Conservation (phyloP, 2,888 invertebrate species). For the Rhodophaea formosa region DNA sequence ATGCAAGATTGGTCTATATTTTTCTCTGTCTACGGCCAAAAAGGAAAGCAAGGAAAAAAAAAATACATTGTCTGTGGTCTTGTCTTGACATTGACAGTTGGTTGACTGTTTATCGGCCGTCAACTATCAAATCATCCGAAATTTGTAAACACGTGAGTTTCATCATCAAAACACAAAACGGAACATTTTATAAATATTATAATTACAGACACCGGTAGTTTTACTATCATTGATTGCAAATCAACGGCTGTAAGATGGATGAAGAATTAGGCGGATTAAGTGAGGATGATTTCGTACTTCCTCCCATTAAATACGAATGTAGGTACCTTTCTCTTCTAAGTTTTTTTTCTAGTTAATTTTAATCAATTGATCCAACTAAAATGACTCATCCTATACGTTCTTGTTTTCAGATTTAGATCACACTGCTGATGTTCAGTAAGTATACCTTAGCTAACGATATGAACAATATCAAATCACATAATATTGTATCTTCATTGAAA, state of each 20-base stretch:
- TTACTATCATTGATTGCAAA: too few species aligned
- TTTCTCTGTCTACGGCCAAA: too few species aligned
- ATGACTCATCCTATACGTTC: slow-evolving; percentile 1
- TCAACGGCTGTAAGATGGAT: slow-evolving; percentile 44
- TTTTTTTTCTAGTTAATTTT: too few species aligned
- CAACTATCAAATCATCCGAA: background rate
- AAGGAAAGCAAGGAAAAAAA: background rate
- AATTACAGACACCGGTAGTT: too few species aligned
- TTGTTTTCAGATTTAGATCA: slow-evolving; percentile 93
- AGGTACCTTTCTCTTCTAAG: slow-evolving; percentile 61
- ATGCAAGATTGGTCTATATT: too few species aligned
- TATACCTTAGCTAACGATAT: slow-evolving; percentile 48
- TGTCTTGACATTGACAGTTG: background rate
- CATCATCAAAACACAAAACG: background rate
- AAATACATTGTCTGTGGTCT: background rate
- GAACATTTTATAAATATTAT: background rate
- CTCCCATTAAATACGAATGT: slow-evolving; percentile 91
- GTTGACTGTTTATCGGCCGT: background rate
- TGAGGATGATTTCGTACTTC: slow-evolving; percentile 83
- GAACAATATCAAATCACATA: too few species aligned
- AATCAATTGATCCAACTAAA: too few species aligned
- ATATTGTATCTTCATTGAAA: too few species aligned
- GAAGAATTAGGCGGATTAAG: slow-evolving; percentile 74
- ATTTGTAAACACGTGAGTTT: background rate
- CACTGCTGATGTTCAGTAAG: slow-evolving; percentile 99